Evolutionary conservation across 1,140 invertebrate genomes (phyloP), one percentile per base, ranked within the genome.

Genomic region (Drosophila punjabiensis): DNA sequence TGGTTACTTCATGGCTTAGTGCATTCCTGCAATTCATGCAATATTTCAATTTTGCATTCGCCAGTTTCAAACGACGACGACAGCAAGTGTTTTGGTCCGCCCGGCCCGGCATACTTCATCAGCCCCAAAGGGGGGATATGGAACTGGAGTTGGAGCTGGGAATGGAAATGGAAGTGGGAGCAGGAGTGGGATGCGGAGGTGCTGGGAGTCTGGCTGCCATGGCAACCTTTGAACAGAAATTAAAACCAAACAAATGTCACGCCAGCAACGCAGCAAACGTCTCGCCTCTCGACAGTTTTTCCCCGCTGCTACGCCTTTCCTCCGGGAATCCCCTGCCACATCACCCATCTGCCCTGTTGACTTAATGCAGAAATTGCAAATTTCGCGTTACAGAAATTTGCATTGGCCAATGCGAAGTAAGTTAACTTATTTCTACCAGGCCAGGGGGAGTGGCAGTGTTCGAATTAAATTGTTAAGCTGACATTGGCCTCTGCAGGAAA

Each of bases 201-300:
- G 24, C n/a, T 37, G 56, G 37, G 59, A 56, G 28, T 58, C 61
- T 77, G 59, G 59, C 43, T 58, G 65, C 79, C 78, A 85, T 85
- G 78, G 79, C 78, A 89, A 69, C 86, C 86, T 90, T 90, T 89
- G 86, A 90, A 70, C 65, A 67, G 75, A 89, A 89, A 89, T 89
- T 83, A 90, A 89, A 89, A 89, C 85, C 86, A 89, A 89, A 89
- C 85, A 89, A 89, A 89, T 89, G 86, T 84, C 86, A 82, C 75
- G 55, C 62, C 63, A 55, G 60, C 85, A 81, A 61, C 58, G 45
- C 64, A 62, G 55, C 45, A 69, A 79, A 79, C 70, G 76, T 60
- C 63, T 79, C 47, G 33, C 48, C 16, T 18, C 53, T 30, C 37
- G 11, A 18, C 37, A 20, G 18, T n/a, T 62, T 64, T 52, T 63